A percentile compares a stretch with the other conserved stretches of the same genome.
phyloP scores from a whole-genome alignment of 1,140 invertebrate species.

The Papilio polyxenes region DNA sequence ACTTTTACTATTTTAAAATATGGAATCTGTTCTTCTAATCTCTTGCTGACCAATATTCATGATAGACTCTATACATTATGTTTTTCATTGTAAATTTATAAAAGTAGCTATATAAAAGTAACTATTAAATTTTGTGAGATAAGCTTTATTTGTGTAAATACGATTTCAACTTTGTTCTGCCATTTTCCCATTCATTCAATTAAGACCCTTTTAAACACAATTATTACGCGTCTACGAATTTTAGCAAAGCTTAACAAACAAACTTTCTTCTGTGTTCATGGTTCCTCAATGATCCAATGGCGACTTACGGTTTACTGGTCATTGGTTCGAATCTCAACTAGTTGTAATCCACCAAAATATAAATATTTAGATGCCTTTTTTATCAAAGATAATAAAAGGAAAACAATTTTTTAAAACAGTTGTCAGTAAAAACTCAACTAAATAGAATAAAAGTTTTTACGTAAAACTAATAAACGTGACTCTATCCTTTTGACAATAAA shows the following conservation, averaged over 20 bases:
- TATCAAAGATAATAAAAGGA: not conserved
- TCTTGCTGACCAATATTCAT: too few relatives aligned
- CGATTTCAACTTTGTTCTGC: not conserved
- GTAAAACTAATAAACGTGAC: too few relatives aligned
- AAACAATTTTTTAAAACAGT: too few relatives aligned
- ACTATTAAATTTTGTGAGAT: not conserved
- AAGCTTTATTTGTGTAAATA: not conserved
- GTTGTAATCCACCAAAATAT: too few relatives aligned
- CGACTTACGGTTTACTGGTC: not conserved
- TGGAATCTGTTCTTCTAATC: too few relatives aligned
- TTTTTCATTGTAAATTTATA: not conserved
- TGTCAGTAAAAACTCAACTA: too few relatives aligned
- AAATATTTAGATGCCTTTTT: too few relatives aligned
- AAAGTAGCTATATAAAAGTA: not conserved
- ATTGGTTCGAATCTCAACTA: not conserved
- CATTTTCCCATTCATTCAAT: not conserved
- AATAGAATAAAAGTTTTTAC: too few relatives aligned
- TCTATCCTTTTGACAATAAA: too few relatives aligned
- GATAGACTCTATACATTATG: too few relatives aligned
- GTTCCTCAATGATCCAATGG: not conserved
- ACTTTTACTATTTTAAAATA: not conserved
- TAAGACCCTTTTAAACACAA: conserved; percentile 7
- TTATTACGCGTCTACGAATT: conserved; percentile 19
- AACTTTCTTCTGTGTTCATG: not conserved
- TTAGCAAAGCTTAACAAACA: not conserved